A percentile compares a stretch with the other conserved stretches of the same genome.
Evolutionary conservation across 1,140 invertebrate species (phyloP).

Genomic region (Drosophila setifemur): DNA sequence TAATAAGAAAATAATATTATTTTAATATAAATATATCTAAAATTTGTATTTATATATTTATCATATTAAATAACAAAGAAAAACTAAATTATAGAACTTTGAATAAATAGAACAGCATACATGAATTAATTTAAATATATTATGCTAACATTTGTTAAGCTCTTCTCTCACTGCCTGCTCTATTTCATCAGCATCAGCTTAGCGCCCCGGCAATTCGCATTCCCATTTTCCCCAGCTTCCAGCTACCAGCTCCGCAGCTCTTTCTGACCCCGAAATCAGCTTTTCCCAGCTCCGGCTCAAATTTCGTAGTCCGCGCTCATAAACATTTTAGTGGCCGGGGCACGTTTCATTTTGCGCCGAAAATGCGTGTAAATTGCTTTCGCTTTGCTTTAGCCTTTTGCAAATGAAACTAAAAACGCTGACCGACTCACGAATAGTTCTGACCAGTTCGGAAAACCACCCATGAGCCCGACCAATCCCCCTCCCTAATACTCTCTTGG

Average conservation of each 20-base stretch:
- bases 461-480: background rate
- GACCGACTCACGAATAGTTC: slow-evolving; percentile 67
- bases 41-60: too few relatives aligned
- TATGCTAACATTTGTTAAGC: background rate
- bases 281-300: background rate
- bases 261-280: slow-evolving; percentile 8
- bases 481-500: background rate
- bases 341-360: slow-evolving; percentile 64
- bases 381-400: slow-evolving; percentile 58
- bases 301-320: slow-evolving; percentile 45
- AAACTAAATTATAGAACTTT: too few relatives aligned
- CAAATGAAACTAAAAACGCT: slow-evolving; percentile 75
- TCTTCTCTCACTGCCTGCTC: slow-evolving; percentile 10
- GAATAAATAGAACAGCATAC: too few relatives aligned
- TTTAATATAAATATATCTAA: too few relatives aligned
- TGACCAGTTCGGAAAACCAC: background rate
- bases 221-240: slow-evolving; percentile 8
- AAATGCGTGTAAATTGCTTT: slow-evolving; percentile 73
- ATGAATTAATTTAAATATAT: background rate
- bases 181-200: slow-evolving; percentile 40
- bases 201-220: slow-evolving; percentile 15
- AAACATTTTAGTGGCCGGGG: slow-evolving; percentile 57
- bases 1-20: too few relatives aligned
- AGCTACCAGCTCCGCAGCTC: background rate
- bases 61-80: too few relatives aligned